Percentiles rank a stretch among this genome's conserved stretches.
phyloP scores from a whole-genome alignment of 2,113 vertebrate species.

The Oriolus oriolus region DNA sequence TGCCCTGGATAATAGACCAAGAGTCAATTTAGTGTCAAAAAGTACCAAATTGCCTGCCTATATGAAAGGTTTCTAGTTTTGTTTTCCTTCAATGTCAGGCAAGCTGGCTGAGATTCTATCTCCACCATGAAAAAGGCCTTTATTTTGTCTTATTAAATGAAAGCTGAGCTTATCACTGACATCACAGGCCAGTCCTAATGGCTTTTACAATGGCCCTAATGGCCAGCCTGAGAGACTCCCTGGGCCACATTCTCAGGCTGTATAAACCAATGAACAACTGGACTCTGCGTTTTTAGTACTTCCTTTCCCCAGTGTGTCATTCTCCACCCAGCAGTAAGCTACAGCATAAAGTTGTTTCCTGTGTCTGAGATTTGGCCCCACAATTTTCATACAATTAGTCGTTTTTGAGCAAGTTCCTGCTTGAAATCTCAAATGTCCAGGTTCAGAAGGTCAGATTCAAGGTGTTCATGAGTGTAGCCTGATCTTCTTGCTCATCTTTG shows the following conservation, averaged over 20 bases:
- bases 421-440: neutral
- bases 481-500: neutral
- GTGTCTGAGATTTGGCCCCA: neutral
- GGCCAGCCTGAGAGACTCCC: constrained; percentile 6
- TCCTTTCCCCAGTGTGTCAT: neutral
- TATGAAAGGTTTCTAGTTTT: neutral
- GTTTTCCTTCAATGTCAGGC: neutral
- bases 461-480: neutral
- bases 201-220: constrained; percentile 32
- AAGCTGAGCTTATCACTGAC: constrained; percentile 48
- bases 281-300: neutral
- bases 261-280: constrained; percentile 9
- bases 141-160: constrained; percentile 56
- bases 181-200: constrained; percentile 7
- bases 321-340: neutral
- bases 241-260: neutral
- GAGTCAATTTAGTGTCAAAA: constrained; percentile 9
- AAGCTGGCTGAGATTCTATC: constrained; percentile 6
- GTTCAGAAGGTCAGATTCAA: neutral
- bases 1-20: neutral
- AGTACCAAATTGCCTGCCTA: neutral
- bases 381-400: neutral
- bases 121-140: constrained; percentile 18
- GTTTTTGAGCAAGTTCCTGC: neutral
- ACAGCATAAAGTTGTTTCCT: neutral